Conservation (phyloP, 2,797 vertebrate species). For the Paramormyrops hopkinsi region DNA sequence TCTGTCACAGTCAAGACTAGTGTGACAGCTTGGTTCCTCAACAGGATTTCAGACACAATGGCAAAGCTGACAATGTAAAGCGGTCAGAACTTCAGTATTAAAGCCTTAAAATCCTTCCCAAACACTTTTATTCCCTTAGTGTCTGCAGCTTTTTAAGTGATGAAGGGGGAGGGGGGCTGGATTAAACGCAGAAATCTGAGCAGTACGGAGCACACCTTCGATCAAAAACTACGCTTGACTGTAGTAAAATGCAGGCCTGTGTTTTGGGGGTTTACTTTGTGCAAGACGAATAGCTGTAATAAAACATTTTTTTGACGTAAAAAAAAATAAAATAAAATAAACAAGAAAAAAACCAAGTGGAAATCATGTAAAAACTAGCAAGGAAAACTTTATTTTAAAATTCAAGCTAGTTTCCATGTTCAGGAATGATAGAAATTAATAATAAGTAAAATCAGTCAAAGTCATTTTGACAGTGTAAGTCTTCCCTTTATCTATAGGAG, state of each 20-base stretch:
- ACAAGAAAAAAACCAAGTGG: background rate
- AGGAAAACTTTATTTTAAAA: background rate
- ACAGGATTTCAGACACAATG: background rate
- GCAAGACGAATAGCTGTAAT: background rate
- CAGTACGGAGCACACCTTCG: constrained; percentile 20
- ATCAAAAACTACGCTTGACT: constrained; percentile 35
- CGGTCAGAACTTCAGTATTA: constrained; percentile 13
- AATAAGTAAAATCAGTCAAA: background rate
- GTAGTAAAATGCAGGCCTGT: background rate
- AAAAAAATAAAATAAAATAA: background rate
- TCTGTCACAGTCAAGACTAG: constrained; percentile 38
- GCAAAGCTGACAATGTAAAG: constrained; percentile 46
- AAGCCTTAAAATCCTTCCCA: constrained; percentile 37
- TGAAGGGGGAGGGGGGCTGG: constrained; percentile 26
- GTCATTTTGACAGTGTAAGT: background rate
- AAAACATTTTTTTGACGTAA: background rate
- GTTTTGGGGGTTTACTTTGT: background rate
- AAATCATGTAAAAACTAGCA: background rate
- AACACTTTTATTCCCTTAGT: constrained; percentile 29
- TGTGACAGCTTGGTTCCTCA: constrained; percentile 51
- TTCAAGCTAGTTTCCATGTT: background rate
- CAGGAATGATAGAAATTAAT: background rate
- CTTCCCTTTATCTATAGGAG: background rate
- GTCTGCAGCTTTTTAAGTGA: constrained; percentile 38
- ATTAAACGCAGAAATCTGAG: constrained; percentile 23